phyloP scores from a whole-genome alignment of 2,888 invertebrate species.

The Clitarchus hookeri region DNA sequence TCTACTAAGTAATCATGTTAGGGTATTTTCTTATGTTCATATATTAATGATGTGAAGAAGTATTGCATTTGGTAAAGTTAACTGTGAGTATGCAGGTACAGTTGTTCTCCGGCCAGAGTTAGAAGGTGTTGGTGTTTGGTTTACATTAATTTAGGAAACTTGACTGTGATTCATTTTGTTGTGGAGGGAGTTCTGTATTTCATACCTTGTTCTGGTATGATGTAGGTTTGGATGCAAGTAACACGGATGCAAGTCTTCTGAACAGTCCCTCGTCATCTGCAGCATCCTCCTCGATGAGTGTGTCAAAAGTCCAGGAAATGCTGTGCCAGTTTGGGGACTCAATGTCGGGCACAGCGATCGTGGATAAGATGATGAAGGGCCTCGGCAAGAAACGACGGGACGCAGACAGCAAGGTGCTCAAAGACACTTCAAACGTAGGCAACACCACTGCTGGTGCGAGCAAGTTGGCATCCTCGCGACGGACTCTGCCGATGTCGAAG shows the following conservation, averaged over 20 bases:
- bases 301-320: background rate
- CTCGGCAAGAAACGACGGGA: background rate
- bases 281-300: background rate
- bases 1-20: too few relatives aligned
- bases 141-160: too few relatives aligned
- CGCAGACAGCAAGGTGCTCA: background rate
- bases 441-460: background rate
- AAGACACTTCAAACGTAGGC: background rate
- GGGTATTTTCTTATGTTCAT: too few relatives aligned
- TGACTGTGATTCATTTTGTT: too few relatives aligned
- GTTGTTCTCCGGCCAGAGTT: too few relatives aligned
- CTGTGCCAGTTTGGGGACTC: background rate
- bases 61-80: too few relatives aligned
- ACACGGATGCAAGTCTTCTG: background rate
- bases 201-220: background rate
- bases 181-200: too few relatives aligned
- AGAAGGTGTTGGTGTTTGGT: too few relatives aligned
- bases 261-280: background rate
- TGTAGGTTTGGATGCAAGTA: background rate
- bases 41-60: too few relatives aligned
- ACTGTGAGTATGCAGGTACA: too few relatives aligned
- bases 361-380: slow-evolving; percentile 7
- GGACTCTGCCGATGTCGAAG: background rate
- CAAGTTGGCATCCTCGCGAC: background rate
- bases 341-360: background rate